phyloP scores from a whole-genome alignment of 2,113 vertebrate species.

The Bos indicus region DNA sequence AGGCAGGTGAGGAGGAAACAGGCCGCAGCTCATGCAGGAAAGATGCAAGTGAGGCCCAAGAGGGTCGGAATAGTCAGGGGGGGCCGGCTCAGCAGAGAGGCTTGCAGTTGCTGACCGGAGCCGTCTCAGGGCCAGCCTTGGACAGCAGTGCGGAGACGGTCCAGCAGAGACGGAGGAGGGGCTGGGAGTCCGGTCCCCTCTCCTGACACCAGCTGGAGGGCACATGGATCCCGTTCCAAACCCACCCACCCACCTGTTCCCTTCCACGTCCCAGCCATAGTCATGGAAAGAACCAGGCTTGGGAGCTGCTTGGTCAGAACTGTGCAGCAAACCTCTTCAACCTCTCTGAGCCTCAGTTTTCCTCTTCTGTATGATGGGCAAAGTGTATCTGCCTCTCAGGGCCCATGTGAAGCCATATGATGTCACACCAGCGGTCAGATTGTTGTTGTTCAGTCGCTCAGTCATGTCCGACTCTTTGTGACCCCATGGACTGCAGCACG shows the following conservation, averaged over 20 bases:
- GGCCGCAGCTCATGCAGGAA: neutral
- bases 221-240: rapidly evolving
- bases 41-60: neutral
- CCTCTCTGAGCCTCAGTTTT: neutral
- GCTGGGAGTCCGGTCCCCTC: too few species aligned
- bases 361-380: neutral
- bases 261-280: neutral
- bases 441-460: neutral
- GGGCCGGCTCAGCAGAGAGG: neutral
- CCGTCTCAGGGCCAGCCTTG: neutral
- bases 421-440: neutral
- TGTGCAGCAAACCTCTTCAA: neutral
- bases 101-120: neutral
- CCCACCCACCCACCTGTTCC: too few species aligned
- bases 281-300: neutral
- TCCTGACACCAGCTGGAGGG: neutral
- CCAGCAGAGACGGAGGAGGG: neutral
- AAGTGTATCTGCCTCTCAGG: neutral
- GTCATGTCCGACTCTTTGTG: rapidly evolving
- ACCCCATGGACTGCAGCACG: neutral
- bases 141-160: neutral
- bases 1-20: neutral
- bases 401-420: neutral
- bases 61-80: rapidly evolving
- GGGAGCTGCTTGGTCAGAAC: neutral